These are phyloP conservation scores for Burhinus bistriatus DNA, from an alignment of 2,113 vertebrate species.

Conservation along the genomic window DNA sequence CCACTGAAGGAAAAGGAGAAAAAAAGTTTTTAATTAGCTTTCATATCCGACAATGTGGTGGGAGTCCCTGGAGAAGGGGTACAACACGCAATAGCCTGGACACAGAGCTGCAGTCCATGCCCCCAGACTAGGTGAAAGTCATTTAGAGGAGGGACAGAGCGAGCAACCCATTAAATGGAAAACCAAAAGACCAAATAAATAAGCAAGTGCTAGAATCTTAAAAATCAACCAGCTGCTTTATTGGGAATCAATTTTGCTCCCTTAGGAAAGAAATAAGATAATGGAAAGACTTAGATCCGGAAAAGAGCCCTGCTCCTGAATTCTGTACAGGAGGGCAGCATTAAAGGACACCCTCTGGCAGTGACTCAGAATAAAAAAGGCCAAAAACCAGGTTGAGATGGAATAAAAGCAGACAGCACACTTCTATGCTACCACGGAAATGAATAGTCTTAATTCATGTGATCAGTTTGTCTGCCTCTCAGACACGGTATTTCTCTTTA, in stretches of 20 bases:
- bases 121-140: neutral
- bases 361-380: constrained; percentile 12
- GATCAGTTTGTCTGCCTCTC: neutral
- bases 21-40: neutral
- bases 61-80: neutral
- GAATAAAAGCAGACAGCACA: neutral
- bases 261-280: constrained; percentile 23
- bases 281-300: constrained; percentile 1
- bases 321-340: neutral
- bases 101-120: accelerated
- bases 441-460: neutral
- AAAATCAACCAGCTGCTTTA: constrained; percentile 49
- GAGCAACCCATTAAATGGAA: neutral
- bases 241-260: constrained; percentile 57
- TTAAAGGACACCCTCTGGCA: neutral
- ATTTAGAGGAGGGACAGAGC: neutral
- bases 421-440: neutral
- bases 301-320: neutral
- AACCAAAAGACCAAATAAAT: constrained; percentile 19
- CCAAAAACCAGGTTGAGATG: neutral
- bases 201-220: constrained; percentile 26
- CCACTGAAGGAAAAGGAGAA: neutral
- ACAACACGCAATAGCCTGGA: accelerated
- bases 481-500: neutral
- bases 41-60: neutral